Base-by-base conservation (phyloP, 2,113 vertebrate species). In the Scomber colias region DNA sequence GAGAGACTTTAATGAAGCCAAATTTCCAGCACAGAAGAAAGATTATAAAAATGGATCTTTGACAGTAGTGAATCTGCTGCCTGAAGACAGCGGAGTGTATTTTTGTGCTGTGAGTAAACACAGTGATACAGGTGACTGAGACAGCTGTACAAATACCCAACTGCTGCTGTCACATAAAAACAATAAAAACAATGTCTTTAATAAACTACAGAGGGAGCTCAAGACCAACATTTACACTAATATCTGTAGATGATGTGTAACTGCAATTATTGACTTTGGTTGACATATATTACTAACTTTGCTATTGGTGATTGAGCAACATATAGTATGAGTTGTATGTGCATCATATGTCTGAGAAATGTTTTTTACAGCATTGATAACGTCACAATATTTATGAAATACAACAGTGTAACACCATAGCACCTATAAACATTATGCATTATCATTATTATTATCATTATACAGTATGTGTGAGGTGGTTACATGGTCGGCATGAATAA, bases 21-120 rank as follows among this genome's bases (percentile, higher is more conserved):
- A 71, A 40, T 83, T 77, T 46, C 1, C 0, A 0, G 1, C 0
- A 50, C 1, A 1, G 1, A 35, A 30, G 5, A 0, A 17, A 27
- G 1, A 48, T 0, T 10, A 11, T 75, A 0, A 64, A 0, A 87
- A 6, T 46, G 90, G 87, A 79, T 87, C 82, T 59, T 19, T 92
- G 13, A 90, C 53, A 5, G 71, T 89, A 63, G 0, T n/a, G 53
- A 83, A 74, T 55, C 88, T 83, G 88, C 73, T 57, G 74, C 70
- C 65, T 79, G 31, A 14, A 8, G 81, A 84, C 55, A 71, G 27
- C 1, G 75, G 21, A 10, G 31, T 8, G 82, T 85, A 87, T 48
- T 90, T 90, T 80, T 90, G 86, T 78, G 68, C 82, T 13, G 84
- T 80, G 6, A 82, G 67, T 56, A 0, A 74, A 62, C 83, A 87